Conservation (phyloP, 2,113 vertebrate genomes). For the Centrocercus urophasianus region DNA sequence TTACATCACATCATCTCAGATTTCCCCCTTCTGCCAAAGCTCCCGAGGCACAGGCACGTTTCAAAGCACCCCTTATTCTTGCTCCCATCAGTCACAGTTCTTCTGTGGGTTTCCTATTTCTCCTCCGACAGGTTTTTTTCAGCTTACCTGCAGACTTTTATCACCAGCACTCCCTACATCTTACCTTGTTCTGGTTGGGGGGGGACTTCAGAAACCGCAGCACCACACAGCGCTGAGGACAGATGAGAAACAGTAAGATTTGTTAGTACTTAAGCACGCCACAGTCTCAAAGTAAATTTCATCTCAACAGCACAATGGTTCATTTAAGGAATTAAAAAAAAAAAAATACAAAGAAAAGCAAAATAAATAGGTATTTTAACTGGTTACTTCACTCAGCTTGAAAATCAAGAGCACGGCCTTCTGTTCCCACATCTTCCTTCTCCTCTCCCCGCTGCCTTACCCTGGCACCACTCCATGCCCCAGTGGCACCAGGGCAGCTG, state of each 20-base stretch:
- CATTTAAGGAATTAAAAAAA: background rate
- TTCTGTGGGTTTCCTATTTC: background rate
- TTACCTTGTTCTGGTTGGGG: slow-evolving; percentile 86
- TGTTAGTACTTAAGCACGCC: background rate
- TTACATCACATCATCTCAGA: background rate
- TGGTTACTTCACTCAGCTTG: background rate
- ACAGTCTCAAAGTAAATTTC: background rate
- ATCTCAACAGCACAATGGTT: background rate
- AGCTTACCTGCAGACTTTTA: background rate
- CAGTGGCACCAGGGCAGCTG: background rate
- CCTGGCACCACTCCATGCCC: too few species aligned
- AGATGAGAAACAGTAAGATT: background rate
- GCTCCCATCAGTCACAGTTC: background rate
- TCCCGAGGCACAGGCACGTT: background rate
- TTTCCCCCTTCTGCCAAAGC: slow-evolving; percentile 26
- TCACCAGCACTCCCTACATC: background rate
- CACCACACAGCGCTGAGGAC: slow-evolving; percentile 88
- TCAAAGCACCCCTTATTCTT: background rate
- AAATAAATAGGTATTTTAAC: background rate
- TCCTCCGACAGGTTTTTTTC: background rate
- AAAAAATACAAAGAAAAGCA: background rate
- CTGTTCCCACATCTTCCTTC: background rate
- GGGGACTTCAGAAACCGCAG: slow-evolving; percentile 93
- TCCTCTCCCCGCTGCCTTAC: background rate
- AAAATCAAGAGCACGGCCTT: background rate